A percentile compares a stretch with the other conserved stretches of the same genome.
phyloP scores from a whole-genome alignment of 35 echinoderm and acorn worm genomes.

The Ophiothrix spiculata region DNA sequence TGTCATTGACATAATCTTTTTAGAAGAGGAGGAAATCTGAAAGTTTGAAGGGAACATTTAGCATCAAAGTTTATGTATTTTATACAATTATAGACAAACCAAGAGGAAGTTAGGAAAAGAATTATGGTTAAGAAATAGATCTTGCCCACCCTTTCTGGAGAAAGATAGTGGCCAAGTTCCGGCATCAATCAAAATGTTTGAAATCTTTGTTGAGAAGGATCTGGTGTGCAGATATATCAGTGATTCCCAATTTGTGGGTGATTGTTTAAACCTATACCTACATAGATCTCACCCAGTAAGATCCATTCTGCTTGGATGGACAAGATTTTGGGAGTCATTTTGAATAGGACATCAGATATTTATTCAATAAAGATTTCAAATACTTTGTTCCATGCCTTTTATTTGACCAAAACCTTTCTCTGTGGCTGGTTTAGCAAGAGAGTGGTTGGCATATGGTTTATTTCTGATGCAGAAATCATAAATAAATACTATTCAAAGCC shows the following conservation, averaged over 20 bases:
- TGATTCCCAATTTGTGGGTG: too few species aligned
- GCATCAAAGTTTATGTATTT: background rate
- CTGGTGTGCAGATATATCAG: too few species aligned
- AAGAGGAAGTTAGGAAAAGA: background rate
- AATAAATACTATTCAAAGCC: too few species aligned
- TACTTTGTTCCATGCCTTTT: background rate
- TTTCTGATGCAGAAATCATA: too few species aligned
- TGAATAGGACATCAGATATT: background rate
- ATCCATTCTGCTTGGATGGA: too few species aligned
- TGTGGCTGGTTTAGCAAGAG: background rate
- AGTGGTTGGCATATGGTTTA: background rate
- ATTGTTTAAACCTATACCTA: too few species aligned
- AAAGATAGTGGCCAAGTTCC: constrained; percentile 1
- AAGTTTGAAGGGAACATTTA: too few species aligned
- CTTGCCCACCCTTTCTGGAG: background rate
- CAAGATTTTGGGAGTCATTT: too few species aligned
- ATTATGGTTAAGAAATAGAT: background rate
- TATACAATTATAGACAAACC: background rate
- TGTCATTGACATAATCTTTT: too few species aligned
- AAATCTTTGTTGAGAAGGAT: constrained; percentile 13
- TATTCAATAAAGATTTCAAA: constrained; percentile 4
- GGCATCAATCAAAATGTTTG: background rate
- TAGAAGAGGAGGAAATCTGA: too few species aligned
- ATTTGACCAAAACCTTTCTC: background rate
- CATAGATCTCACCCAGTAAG: too few species aligned